phyloP scores from a whole-genome alignment of 2,113 vertebrate species.

The Grallaria varia region DNA sequence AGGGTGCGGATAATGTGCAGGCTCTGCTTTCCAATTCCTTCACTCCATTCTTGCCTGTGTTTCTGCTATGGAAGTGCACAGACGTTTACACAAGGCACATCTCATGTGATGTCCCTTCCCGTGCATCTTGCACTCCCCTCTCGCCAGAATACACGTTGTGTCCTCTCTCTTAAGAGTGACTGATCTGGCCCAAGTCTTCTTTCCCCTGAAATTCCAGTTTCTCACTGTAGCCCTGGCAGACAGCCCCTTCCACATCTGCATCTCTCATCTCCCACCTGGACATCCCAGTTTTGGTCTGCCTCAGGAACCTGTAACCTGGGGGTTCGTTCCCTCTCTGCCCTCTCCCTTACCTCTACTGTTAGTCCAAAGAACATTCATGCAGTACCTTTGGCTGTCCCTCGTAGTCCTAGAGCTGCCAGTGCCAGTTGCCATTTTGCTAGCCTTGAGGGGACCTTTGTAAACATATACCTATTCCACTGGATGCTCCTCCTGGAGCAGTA shows the following conservation, averaged over 20 bases:
- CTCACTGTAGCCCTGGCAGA: background rate
- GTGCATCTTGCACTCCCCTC: background rate
- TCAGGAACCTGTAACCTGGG: background rate
- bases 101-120: background rate
- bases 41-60: background rate
- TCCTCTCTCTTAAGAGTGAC: background rate
- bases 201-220: background rate
- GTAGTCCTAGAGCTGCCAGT: background rate
- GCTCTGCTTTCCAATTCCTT: background rate
- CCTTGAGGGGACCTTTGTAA: background rate
- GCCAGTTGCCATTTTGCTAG: background rate
- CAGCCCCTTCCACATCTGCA: background rate
- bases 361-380: background rate
- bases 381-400: background rate
- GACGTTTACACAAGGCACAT: background rate
- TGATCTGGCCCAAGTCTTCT: background rate
- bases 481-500: background rate
- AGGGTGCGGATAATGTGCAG: background rate
- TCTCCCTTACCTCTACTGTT: background rate
- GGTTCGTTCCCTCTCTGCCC: background rate
- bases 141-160: rapidly evolving
- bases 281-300: rapidly evolving
- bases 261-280: background rate
- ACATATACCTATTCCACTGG: too few species aligned
- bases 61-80: background rate